Percentiles rank a stretch among this genome's conserved stretches.
Evolutionary conservation across 2,797 vertebrate species (phyloP).

Genomic region (Gallinago nigripennis): DNA sequence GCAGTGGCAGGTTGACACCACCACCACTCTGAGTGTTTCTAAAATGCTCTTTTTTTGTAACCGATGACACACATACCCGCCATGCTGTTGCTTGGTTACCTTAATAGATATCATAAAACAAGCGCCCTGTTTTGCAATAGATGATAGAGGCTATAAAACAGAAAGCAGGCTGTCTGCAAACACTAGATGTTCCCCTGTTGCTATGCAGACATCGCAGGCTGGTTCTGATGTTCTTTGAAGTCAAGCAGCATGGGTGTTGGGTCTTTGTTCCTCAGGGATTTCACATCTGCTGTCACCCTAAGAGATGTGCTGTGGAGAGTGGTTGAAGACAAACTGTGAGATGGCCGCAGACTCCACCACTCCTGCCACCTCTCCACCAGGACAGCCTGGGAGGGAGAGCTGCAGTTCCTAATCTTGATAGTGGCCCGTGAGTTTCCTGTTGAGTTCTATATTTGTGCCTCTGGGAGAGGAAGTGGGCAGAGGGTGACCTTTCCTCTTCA

Average conservation of each 20-base stretch:
- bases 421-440: background rate
- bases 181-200: background rate
- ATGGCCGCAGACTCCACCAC: background rate
- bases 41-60: background rate
- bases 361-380: background rate
- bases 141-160: background rate
- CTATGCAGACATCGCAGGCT: background rate
- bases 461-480: background rate
- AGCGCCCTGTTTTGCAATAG: background rate
- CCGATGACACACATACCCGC: background rate
- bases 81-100: constrained; percentile 22
- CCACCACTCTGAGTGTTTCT: background rate
- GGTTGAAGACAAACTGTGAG: background rate
- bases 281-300: background rate
- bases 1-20: background rate
- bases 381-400: background rate
- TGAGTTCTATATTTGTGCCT: background rate
- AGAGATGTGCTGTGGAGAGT: background rate
- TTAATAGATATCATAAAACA: background rate
- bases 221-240: background rate
- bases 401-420: background rate
- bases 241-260: rapidly evolving
- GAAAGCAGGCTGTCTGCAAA: background rate
- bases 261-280: background rate
- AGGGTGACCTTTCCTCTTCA: background rate